These are phyloP conservation scores for Xestia ashworthii DNA, from an alignment of 2,888 invertebrate genomes.

Conservation along the genomic window DNA sequence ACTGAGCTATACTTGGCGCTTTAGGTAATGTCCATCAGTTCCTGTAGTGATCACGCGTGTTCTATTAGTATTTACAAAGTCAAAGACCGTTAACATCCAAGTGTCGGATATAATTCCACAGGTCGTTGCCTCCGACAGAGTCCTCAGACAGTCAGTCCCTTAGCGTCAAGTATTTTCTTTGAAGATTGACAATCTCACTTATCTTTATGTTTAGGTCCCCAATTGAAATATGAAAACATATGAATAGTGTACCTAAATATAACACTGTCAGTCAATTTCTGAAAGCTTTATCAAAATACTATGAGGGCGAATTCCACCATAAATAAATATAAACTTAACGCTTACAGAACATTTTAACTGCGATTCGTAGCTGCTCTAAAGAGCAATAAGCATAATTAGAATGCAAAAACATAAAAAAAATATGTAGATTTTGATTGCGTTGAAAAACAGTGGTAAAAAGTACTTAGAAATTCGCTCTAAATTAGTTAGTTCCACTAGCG, in stretches of 20 bases:
- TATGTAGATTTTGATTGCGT: not conserved
- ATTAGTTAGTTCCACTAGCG: not conserved
- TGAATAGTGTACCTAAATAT: not conserved
- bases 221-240: not conserved
- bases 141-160: not conserved
- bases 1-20: too few relatives aligned
- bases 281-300: not conserved
- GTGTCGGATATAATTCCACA: constrained; percentile 15
- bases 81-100: not conserved
- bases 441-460: not conserved
- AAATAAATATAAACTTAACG: not conserved
- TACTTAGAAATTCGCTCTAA: not conserved
- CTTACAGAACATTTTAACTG: not conserved
- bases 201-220: not conserved
- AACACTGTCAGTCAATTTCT: not conserved
- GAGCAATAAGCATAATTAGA: too few relatives aligned
- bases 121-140: not conserved
- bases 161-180: constrained; percentile 6
- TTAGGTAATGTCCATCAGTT: too few relatives aligned
- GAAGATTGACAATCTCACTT: not conserved
- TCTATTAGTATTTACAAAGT: not conserved
- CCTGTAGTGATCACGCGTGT: too few relatives aligned
- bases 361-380: not conserved
- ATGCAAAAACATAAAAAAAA: too few relatives aligned
- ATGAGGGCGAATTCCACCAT: not conserved